Evolutionary conservation across 2,888 invertebrate genomes (phyloP).

Genomic region (Pelosia muscerda): DNA sequence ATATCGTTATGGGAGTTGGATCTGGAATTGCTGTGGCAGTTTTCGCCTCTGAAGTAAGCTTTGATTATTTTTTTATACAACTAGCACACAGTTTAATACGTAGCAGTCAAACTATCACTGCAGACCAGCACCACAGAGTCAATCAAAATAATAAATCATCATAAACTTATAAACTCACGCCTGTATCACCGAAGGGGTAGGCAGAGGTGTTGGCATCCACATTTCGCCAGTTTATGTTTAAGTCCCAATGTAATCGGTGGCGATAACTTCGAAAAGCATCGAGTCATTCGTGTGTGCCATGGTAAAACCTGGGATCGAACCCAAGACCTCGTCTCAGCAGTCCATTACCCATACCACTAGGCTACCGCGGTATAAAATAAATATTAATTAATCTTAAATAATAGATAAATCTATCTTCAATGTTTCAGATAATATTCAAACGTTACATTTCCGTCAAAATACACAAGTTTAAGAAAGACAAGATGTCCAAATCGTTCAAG

Average conservation of each 20-base stretch:
- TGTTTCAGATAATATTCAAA: constrained; percentile 65
- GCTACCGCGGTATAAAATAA: no score
- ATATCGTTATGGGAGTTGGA: constrained; percentile 91
- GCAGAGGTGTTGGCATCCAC: no score
- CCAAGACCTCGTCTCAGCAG: no score
- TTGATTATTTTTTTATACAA: background rate
- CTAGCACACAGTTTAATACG: no score
- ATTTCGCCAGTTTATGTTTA: no score
- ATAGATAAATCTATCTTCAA: background rate
- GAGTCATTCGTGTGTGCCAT: no score
- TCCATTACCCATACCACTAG: no score
- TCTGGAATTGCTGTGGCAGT: constrained; percentile 88
- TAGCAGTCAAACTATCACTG: background rate
- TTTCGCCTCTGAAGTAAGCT: constrained; percentile 88
- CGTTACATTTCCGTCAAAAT: constrained; percentile 59
- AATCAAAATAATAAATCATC: background rate
- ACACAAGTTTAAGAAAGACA: constrained; percentile 29
- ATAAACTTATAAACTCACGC: no score
- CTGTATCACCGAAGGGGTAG: no score
- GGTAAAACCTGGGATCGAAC: no score
- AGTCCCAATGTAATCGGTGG: no score
- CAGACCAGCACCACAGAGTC: background rate
- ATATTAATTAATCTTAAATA: background rate
- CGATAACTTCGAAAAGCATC: no score
- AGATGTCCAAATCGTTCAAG: constrained; percentile 45